Evolutionary conservation across 2,888 invertebrate species (phyloP).

Genomic region (Drosophila leonis): DNA sequence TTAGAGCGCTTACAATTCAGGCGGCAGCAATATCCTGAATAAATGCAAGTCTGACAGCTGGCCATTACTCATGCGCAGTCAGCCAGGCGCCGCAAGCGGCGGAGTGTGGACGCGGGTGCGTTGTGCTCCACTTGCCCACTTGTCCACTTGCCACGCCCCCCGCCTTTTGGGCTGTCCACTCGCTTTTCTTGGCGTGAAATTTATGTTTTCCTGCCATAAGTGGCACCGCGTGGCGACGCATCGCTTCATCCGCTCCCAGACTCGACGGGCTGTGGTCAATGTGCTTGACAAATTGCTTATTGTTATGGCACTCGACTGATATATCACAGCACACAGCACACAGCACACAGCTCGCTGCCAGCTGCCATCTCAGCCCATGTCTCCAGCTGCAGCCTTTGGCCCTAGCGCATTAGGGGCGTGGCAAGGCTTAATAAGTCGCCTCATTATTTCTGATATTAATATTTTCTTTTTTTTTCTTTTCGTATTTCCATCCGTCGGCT

Average conservation of each 20-base stretch:
- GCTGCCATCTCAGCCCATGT: neutral
- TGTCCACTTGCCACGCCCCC: constrained; percentile 16
- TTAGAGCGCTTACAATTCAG: constrained; percentile 13
- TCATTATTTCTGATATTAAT: constrained; percentile 66
- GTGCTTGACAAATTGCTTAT: constrained; percentile 83
- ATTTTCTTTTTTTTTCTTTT: neutral
- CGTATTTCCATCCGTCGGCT: neutral
- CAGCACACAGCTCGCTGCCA: constrained; percentile 12
- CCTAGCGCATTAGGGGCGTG: constrained; percentile 32
- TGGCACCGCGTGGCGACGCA: constrained; percentile 58
- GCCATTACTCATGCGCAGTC: constrained; percentile 71
- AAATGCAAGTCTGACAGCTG: constrained; percentile 39
- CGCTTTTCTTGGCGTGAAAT: constrained; percentile 71
- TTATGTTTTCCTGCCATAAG: constrained; percentile 80
- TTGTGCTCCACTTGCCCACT: constrained; percentile 38
- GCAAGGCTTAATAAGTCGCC: constrained; percentile 75
- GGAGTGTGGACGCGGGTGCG: neutral
- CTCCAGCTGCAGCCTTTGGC: constrained; percentile 7
- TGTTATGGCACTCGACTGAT: constrained; percentile 72
- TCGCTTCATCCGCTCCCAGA: constrained; percentile 8
- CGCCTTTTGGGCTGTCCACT: constrained; percentile 7
- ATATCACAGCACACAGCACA: constrained; percentile 40
- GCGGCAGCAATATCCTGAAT: constrained; percentile 25
- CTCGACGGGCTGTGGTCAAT: constrained; percentile 71
- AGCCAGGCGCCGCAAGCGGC: constrained; percentile 21